Conservation (phyloP, 2,888 invertebrate species). For the Blera fallax region DNA sequence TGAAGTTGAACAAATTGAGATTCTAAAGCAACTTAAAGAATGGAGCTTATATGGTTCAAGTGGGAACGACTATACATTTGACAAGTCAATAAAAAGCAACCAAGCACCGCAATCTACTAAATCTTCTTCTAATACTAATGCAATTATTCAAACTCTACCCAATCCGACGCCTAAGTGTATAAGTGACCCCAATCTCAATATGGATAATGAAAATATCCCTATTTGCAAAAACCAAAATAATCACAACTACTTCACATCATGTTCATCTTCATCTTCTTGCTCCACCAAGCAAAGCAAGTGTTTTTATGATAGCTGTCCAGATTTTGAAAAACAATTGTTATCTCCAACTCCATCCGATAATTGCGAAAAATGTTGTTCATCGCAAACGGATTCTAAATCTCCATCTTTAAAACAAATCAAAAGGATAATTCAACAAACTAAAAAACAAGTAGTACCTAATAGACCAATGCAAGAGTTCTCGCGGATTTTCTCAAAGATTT, state of each 20-base stretch:
- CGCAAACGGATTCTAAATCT: not conserved
- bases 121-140: not conserved
- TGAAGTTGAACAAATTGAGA: slow-evolving; percentile 77
- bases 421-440: not conserved
- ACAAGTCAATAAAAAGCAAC: slow-evolving; percentile 57
- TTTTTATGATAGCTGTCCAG: not conserved
- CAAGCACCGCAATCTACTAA: slow-evolving; percentile 3
- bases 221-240: not conserved
- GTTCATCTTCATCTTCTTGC: not conserved
- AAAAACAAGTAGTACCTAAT: not conserved
- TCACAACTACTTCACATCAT: not conserved
- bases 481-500: slow-evolving; percentile 5
- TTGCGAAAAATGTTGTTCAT: not conserved
- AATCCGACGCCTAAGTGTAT: not conserved
- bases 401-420: not conserved
- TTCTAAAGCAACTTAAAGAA: slow-evolving; percentile 80
- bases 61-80: slow-evolving; percentile 76
- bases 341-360: not conserved
- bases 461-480: not conserved
- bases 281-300: not conserved
- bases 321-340: not conserved
- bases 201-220: not conserved
- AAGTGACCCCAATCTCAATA: not conserved
- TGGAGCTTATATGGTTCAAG: slow-evolving; percentile 80
- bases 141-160: not conserved